A percentile compares a stretch with the other conserved stretches of the same genome.
Conservation (phyloP, 2,888 invertebrate genomes). For the Bombylius discolor region DNA sequence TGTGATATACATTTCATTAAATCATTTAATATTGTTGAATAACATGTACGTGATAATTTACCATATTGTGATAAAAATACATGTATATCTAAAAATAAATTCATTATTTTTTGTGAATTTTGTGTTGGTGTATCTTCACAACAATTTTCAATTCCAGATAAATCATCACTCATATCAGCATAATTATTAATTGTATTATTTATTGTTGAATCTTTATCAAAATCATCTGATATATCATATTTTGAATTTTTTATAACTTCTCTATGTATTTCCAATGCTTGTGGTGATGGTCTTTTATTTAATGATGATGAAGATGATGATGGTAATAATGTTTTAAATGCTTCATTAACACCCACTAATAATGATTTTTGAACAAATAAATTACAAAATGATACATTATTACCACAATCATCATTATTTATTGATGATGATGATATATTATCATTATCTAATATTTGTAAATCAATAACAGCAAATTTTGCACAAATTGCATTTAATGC, state of each 20-base stretch:
- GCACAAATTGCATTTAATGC: slow-evolving; percentile 45
- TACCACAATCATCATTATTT: too few species aligned
- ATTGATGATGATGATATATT: too few species aligned
- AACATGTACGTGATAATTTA: slow-evolving; percentile 23
- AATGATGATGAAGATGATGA: neutral
- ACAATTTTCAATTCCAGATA: slow-evolving; percentile 10
- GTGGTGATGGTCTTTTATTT: too few species aligned
- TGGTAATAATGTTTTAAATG: slow-evolving; percentile 27
- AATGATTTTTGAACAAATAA: slow-evolving; percentile 28
- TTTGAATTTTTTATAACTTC: too few species aligned
- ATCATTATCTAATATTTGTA: slow-evolving; percentile 1
- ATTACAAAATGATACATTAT: slow-evolving; percentile 21
- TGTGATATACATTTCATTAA: slow-evolving; percentile 27
- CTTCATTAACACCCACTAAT: slow-evolving; percentile 29
- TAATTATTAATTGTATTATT: neutral
- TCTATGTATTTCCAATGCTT: too few species aligned
- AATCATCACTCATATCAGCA: slow-evolving; percentile 5
- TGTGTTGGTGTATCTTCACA: slow-evolving; percentile 18
- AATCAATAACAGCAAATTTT: slow-evolving; percentile 29
- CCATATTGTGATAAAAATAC: slow-evolving; percentile 31
- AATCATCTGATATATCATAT: too few species aligned
- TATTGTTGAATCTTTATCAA: neutral
- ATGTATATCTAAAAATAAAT: slow-evolving; percentile 33
- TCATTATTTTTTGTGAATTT: slow-evolving; percentile 29
- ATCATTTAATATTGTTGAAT: slow-evolving; percentile 20